Base-by-base conservation (phyloP, 1,140 invertebrate genomes). In the Battus philenor region DNA sequence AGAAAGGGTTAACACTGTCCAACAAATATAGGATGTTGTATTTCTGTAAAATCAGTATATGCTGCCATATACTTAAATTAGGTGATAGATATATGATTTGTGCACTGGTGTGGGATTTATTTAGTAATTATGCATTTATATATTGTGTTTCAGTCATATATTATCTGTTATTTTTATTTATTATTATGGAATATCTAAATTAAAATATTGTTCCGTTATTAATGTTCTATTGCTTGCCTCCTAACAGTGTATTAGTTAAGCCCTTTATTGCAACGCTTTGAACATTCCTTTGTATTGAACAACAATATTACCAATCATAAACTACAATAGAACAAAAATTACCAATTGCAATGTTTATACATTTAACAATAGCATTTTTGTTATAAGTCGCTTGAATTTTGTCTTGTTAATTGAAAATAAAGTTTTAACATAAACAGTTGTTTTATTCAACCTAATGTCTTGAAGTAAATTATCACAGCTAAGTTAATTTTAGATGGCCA, bases 81-180 rank as follows among this genome's bases (percentile, higher is more conserved):
- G n/a, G n/a, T n/a, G n/a, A n/a, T n/a, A n/a, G n/a, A n/a, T n/a
- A n/a, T n/a, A n/a, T n/a, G n/a, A 39, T 30, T 50, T 46, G 51
- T 60, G 57, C 64, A 68, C 64, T 32, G 30, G 54, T 50, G 63
- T 59, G 54, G 46, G 36, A 32, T 43, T 38, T 36, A 10, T 16
- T 41, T 60, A 57, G 44, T 33, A 53, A 56, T 57, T 61, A 49
- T 60, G 62, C 66, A 69, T 69, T 69, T 69, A 69, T 54, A 47
- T n/a, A n/a, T n/a, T n/a, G n/a, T n/a, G n/a, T n/a, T n/a, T n/a
- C n/a, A n/a, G n/a, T n/a, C n/a, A n/a, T n/a, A n/a, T n/a, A n/a
- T n/a, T n/a, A n/a, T n/a, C n/a, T n/a, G 26, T 32, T 47, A 41
- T 29, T 32, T 44, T 17, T 32, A 39, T 34, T 17, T 39, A 41